Evolutionary conservation across 2,888 invertebrate species (phyloP), one percentile per base, ranked within the genome.

Genomic region (Epsilonema sp.): DNA sequence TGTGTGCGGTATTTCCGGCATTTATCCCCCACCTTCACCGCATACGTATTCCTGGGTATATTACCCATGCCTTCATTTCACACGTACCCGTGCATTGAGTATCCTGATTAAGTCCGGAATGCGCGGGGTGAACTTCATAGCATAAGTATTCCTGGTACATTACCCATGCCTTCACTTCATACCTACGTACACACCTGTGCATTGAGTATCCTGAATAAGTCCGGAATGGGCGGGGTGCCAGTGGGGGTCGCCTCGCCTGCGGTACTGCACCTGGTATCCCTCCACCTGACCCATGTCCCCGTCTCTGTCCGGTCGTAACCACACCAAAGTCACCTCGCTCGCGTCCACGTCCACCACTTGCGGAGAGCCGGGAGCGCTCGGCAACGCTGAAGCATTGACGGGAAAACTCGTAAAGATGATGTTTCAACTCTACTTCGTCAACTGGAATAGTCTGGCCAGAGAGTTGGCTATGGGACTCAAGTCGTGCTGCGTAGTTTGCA

Each of bases 341-440:
- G 52, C 49, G 23, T 54, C 56, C 24, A 55, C 48, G 23, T 57
- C 57, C 5, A 58, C 52, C 22, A 62, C 49, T 31, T 58, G 55
- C 3, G 62, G 62, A 26, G 54, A 54, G 4, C 59, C 62, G 1
- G 62, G 62, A 24, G 56, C 52, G 26, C 52, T 50, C 5, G 61
- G 61, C 3, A 49, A 24, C 24, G 44, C 53, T 52, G 43, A 26
- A 44, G n/a, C n/a, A n/a, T n/a, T n/a, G n/a, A n/a, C n/a, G n/a
- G n/a, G n/a, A n/a, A n/a, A n/a, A n/a, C n/a, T n/a, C n/a, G n/a
- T n/a, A n/a, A n/a, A n/a, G n/a, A n/a, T n/a, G n/a, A n/a, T n/a
- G n/a, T n/a, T n/a, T n/a, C n/a, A n/a, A n/a, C n/a, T n/a, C n/a
- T n/a, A n/a, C n/a, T n/a, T n/a, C n/a, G n/a, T n/a, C n/a, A n/a